These are phyloP conservation scores for Sebastes flavidus DNA, from an alignment of 2,797 vertebrate species.

Conservation along the genomic window DNA sequence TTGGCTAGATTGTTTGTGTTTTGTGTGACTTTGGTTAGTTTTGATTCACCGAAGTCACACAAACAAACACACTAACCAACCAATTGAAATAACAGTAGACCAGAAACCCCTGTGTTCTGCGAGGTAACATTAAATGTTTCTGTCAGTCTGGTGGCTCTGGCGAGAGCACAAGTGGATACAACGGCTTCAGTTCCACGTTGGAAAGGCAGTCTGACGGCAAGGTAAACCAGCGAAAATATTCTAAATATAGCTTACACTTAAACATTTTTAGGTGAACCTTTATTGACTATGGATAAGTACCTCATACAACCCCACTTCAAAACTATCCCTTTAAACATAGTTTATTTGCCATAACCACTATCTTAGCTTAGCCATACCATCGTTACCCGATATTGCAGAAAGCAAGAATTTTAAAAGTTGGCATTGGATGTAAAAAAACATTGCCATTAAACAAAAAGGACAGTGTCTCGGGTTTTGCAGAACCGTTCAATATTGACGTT, in stretches of 20 bases:
- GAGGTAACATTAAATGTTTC: accelerated
- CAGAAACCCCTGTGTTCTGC: no score
- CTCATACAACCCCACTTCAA: no score
- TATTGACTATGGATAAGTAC: no score
- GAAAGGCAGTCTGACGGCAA: not conserved
- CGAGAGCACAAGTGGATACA: not conserved
- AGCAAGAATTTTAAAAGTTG: not conserved
- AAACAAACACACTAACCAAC: no score
- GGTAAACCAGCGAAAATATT: not conserved
- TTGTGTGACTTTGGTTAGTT: no score
- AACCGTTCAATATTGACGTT: not conserved
- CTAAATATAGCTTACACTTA: no score
- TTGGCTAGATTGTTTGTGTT: no score
- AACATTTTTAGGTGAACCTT: no score
- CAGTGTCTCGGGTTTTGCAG: not conserved
- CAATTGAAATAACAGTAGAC: no score
- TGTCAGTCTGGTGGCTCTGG: not conserved
- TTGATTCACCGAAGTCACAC: no score
- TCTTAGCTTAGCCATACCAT: not conserved
- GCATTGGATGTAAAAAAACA: not conserved
- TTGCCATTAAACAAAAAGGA: not conserved
- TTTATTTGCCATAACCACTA: no score
- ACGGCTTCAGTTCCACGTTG: not conserved
- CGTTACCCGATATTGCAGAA: not conserved
- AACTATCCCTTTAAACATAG: no score